Base-by-base conservation (phyloP, 1,140 invertebrate genomes). In the Bombus pascuorum region DNA sequence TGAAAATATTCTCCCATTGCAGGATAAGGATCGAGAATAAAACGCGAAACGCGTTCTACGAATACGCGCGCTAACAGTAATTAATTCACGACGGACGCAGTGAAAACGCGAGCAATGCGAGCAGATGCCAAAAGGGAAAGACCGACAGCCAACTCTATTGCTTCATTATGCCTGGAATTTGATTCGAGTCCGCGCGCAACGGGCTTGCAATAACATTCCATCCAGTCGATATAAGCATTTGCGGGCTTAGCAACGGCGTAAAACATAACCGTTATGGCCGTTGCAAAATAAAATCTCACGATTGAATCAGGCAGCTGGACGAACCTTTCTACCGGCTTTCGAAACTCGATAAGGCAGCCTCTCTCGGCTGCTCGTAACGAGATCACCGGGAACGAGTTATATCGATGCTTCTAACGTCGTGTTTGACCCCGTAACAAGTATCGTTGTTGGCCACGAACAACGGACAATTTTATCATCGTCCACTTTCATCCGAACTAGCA, bases 81-180 rank as follows among this genome's bases (percentile, higher is more conserved):
- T 76, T 57, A 76, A 76, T 37, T 39, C 32, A 28, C 39, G 22
- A 44, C 15, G 39, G 37, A 9, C 47, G 39, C 73, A 74, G 8
- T 53, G 83, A 75, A 79, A 85, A 76, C 80, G 87, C 66, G 37
- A 73, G 72, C 76, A 90, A 90, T 83, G 86, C 89, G 78, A 84
- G 47, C 76, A 68, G 87, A 89, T 78, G 62, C 68, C 77, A 77
- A 47, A 80, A 74, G 73, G 72, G 65, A 66, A 70, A 81, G 83
- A 87, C 68, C 47, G 70, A 37, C 86, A 57, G 59, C 47, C 86
- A 68, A 44, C 44, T 74, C 62, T 47, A 79, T 65, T 78, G 66
- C 79, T 91, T 85, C 89, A 89, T 92, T 86, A 91, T 86, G 89
- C 68, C 68, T 83, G 91, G 91, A 91, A 92, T 92, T 91, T 77